Evolutionary conservation across 2,888 invertebrate genomes (phyloP).

Genomic region (Rugalucina vietnamica): DNA sequence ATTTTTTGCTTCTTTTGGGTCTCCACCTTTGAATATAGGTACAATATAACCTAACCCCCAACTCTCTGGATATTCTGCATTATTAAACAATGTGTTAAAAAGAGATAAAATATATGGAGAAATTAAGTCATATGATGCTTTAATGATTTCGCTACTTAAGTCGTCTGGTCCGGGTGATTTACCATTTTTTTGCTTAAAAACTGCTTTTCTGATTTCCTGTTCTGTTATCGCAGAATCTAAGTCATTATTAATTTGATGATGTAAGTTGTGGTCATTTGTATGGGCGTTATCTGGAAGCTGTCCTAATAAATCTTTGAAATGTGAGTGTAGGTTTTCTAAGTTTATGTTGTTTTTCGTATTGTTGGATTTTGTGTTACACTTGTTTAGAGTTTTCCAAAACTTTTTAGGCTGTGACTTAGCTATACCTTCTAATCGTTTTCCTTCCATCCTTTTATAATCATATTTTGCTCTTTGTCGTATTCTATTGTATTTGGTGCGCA

Average conservation of each 20-base stretch:
- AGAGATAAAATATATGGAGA: neutral
- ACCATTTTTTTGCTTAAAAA: neutral
- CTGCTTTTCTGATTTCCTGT: neutral
- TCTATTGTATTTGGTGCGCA: slow-evolving; percentile 16
- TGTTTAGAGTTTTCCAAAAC: slow-evolving; percentile 19
- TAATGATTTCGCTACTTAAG: neutral
- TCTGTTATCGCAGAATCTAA: neutral
- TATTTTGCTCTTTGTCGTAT: slow-evolving; percentile 3
- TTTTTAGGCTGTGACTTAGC: slow-evolving; percentile 12
- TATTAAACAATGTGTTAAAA: neutral
- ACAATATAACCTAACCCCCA: neutral
- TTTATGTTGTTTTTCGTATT: neutral
- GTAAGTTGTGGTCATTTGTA: neutral
- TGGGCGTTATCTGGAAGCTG: neutral
- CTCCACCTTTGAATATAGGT: neutral
- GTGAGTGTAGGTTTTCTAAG: neutral
- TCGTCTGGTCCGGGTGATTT: neutral
- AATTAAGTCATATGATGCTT: neutral
- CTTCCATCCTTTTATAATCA: neutral
- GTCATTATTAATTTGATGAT: neutral
- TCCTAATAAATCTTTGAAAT: slow-evolving; percentile 16
- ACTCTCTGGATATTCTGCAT: neutral
- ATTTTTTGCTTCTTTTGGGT: neutral
- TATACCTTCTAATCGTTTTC: neutral
- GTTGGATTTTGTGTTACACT: slow-evolving; percentile 1